Conservation (phyloP, 2,113 vertebrate genomes). For the Chrysemys picta region DNA sequence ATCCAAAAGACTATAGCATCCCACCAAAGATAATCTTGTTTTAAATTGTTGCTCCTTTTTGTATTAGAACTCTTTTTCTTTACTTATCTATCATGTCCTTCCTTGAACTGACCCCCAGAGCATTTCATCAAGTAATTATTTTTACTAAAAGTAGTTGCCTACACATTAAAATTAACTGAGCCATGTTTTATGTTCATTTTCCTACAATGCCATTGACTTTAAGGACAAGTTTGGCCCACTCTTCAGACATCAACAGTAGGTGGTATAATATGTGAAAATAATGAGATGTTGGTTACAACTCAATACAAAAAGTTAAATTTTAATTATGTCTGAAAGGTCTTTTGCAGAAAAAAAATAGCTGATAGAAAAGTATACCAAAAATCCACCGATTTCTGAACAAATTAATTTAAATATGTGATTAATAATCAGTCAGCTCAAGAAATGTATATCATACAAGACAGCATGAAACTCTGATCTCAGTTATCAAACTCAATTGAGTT, state of each 20-base stretch:
- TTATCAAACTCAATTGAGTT: background rate
- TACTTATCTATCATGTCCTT: constrained; percentile 29
- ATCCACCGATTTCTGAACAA: background rate
- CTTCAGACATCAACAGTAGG: accelerated
- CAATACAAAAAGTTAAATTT: background rate
- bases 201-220: background rate
- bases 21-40: background rate
- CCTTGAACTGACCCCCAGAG: constrained; percentile 27
- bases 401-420: background rate
- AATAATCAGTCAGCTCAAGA: background rate
- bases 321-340: background rate
- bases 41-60: background rate
- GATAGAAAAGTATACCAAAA: background rate
- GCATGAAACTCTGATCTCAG: background rate
- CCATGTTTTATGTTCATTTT: constrained; percentile 15
- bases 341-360: background rate
- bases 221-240: constrained; percentile 13
- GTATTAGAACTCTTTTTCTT: background rate
- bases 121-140: constrained; percentile 57
- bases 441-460: background rate
- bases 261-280: background rate
- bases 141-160: constrained; percentile 26
- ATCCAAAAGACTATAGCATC: background rate
- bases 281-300: background rate
- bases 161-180: constrained; percentile 3